phyloP scores from a whole-genome alignment of 2,888 invertebrate species.

The Drosophila testacea region DNA sequence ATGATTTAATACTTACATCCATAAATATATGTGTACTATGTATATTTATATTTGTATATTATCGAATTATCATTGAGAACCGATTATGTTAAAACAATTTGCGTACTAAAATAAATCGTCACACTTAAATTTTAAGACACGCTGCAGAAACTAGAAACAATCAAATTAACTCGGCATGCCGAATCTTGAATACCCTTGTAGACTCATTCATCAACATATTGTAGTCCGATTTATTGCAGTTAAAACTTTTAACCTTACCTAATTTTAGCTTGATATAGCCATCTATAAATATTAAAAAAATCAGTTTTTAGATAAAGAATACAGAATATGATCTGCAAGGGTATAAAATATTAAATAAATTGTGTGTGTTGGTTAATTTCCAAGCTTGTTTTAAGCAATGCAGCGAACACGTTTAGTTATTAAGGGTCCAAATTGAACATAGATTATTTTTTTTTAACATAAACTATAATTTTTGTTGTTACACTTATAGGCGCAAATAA shows the following conservation, averaged over 20 bases:
- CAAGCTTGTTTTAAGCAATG: constrained; percentile 12
- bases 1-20: constrained; percentile 26
- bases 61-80: constrained; percentile 22
- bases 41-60: constrained; percentile 33
- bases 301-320: constrained; percentile 36
- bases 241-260: too few relatives aligned
- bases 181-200: constrained; percentile 33
- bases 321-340: constrained; percentile 21
- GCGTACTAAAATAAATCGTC: constrained; percentile 6
- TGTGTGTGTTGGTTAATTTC: constrained; percentile 22
- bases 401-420: constrained; percentile 37
- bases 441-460: constrained; percentile 11
- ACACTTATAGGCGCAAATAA: constrained; percentile 23
- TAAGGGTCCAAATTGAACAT: constrained; percentile 45
- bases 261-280: too few relatives aligned
- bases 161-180: constrained; percentile 28
- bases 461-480: constrained; percentile 20
- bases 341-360: constrained; percentile 2
- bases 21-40: constrained; percentile 28
- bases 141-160: constrained; percentile 18
- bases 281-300: constrained; percentile 1
- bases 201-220: constrained; percentile 2
- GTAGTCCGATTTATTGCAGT: constrained; percentile 16
- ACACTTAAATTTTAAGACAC: constrained; percentile 30
- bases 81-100: constrained; percentile 34